Base-by-base conservation (phyloP, 2,797 vertebrate genomes). In the Molossus alvarezi region DNA sequence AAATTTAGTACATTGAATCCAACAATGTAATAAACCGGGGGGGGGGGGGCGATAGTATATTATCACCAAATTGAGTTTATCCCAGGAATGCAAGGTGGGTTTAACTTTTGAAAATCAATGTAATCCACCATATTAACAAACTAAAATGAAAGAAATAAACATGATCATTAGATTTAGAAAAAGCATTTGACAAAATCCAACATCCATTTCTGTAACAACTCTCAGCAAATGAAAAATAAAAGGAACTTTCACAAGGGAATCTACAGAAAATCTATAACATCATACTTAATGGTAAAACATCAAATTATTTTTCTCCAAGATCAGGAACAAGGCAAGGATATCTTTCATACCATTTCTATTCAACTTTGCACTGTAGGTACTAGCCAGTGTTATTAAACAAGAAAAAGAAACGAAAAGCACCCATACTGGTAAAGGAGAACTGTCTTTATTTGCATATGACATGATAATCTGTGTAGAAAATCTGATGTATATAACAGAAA, bases 201-300 rank as follows among this genome's bases (percentile, higher is more conserved):
- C 11, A 96, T 67, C n/a, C 5, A 79, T 20, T 75, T 97, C 45
- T 48, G 37, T 94, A 83, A 84, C 72, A 84, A 14, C 9, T n/a
- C 51, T 97, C 67, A 41, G 3, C 27, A 77, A 92, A 85, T 81
- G 21, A 95, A 95, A 5, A 92, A 89, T 53, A 51, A 89, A 77
- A 86, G 25, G 2, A 90, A 80, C 15, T 80, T 76, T 12, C 17
- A 65, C 57, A 88, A 72, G 25, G 17, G 6, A 2, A 79, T 37
- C n/a, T 90, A 80, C 10, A 73, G 67, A 55, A 88, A 88, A 3
- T 33, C 45, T 77, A 81, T 75, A 23, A 41, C 14, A 76, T 60
- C 14, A 76, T 14, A 64, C 20, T 55, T 91, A 45, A 89, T 62
- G 37, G 14, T 51, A 9, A 91, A 89, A 82, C 3, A 85, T 20